Evolutionary conservation across 2,888 invertebrate species (phyloP), one percentile per base, ranked within the genome.

Genomic region (Serripes groenlandicus): DNA sequence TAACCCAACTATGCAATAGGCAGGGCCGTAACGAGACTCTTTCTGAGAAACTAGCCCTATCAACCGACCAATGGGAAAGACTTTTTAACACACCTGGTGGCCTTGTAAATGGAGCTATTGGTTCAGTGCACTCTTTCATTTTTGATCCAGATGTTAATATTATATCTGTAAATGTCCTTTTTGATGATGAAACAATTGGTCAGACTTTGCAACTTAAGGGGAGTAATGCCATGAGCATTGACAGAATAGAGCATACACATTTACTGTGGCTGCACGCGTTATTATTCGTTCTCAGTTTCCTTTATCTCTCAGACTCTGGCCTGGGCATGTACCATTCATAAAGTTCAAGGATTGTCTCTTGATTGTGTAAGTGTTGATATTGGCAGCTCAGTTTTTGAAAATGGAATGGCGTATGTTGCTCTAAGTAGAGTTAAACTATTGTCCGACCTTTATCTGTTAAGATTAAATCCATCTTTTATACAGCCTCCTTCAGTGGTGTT

Each of bases 91-190:
- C n/a, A n/a, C n/a, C n/a, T n/a, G n/a, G n/a, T n/a, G 73, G 77
- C 32, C 37, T 81, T 15, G 81, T 77, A 1, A 77, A 81, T 68
- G 76, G 72, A 54, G 81, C 76, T 4, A 75, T 79, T 32, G 79
- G 75, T 11, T 2, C 5, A 56, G 71, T 75, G 7, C n/a, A 69
- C 30, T 75, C 73, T 32, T 37, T 78, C n/a, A n/a, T 15, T 11
- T 9, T n/a, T 4, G 1, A 30, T 52, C 11, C 3, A 30, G 4
- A 1, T 35, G 70, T 30, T 3, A 9, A 9, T 68, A 5, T 56
- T 21, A 9, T 21, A 15, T 35, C 23, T 7, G 30, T 72, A 9
- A 49, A 71, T 52, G 66, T 77, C 1, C 3, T 52, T 30, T 77
- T 71, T 71, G 71, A 77, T 49, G 60, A 78, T 54, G 1, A 5